Evolutionary conservation across 2,888 invertebrate species (phyloP).

Genomic region (Agrotis ipsilon): DNA sequence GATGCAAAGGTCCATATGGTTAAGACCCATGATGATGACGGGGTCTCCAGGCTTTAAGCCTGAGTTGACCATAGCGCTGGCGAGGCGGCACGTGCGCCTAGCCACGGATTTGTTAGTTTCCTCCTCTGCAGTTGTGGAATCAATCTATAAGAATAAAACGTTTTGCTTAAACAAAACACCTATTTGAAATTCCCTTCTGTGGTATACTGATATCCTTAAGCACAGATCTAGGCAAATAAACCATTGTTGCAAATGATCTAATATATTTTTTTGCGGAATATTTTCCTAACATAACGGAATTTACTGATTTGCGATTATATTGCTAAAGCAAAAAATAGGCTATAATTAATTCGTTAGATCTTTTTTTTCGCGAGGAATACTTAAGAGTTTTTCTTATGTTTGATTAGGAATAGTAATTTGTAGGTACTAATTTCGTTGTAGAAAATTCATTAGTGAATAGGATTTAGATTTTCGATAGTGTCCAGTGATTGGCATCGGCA

Average conservation of each 20-base stretch:
- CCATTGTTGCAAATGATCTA: not conserved
- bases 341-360: conserved; percentile 36
- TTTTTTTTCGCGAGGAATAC: conserved; percentile 12
- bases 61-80: conserved; percentile 71
- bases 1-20: conserved; percentile 74
- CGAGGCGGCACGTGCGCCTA: conserved; percentile 67
- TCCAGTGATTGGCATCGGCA: not conserved
- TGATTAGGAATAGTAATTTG: conserved; percentile 28
- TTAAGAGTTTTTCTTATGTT: conserved; percentile 25
- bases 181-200: not conserved
- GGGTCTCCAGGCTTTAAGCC: conserved; percentile 73
- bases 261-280: not conserved
- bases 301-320: conserved; percentile 39
- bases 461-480: not conserved
- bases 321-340: conserved; percentile 33
- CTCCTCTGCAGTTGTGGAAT: conserved; percentile 66
- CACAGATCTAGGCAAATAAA: not conserved
- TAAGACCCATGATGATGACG: conserved; percentile 71
- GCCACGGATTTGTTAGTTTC: conserved; percentile 76
- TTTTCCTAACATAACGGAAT: conserved; percentile 5
- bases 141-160: conserved; percentile 63
- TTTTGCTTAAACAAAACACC: too few species aligned
- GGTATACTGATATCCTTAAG: not conserved
- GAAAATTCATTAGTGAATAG: conserved; percentile 6
- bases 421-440: conserved; percentile 3